Percentiles rank a stretch among this genome's conserved stretches.
These are phyloP conservation scores for Sebastes jordani DNA, from an alignment of 2,797 vertebrate genomes.

Conservation along the genomic window DNA sequence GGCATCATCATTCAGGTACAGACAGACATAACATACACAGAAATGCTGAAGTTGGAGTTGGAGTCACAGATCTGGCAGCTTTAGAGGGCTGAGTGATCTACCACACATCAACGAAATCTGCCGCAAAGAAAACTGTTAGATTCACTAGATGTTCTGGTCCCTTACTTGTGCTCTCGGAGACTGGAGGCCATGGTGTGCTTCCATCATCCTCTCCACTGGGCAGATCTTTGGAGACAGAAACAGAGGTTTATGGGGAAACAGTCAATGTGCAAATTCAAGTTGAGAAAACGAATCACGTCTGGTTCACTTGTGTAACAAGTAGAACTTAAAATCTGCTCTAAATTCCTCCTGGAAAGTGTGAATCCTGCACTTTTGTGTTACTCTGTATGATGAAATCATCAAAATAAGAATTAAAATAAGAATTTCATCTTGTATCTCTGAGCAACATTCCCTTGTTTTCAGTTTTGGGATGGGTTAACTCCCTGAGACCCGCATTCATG, in stretches of 20 bases:
- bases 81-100: constrained; percentile 33
- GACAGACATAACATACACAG: constrained; percentile 11
- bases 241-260: neutral
- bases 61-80: constrained; percentile 36
- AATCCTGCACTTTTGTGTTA: neutral
- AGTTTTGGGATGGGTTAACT: constrained; percentile 1
- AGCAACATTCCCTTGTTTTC: neutral
- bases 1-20: constrained; percentile 59
- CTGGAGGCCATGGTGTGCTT: constrained; percentile 74
- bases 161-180: constrained; percentile 73
- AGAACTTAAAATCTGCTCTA: neutral
- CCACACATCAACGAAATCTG: constrained; percentile 21
- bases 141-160: neutral
- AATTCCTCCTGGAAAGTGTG: neutral
- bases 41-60: neutral
- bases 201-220: constrained; percentile 84
- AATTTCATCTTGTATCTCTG: neutral
- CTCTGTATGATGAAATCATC: neutral
- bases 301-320: neutral
- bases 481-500: too few species aligned
- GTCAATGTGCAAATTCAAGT: neutral
- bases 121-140: neutral
- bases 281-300: neutral
- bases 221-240: constrained; percentile 61
- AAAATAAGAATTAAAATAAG: neutral